Base-by-base conservation (phyloP, 2,888 invertebrate genomes). In the Taphrorychus bicolor region DNA sequence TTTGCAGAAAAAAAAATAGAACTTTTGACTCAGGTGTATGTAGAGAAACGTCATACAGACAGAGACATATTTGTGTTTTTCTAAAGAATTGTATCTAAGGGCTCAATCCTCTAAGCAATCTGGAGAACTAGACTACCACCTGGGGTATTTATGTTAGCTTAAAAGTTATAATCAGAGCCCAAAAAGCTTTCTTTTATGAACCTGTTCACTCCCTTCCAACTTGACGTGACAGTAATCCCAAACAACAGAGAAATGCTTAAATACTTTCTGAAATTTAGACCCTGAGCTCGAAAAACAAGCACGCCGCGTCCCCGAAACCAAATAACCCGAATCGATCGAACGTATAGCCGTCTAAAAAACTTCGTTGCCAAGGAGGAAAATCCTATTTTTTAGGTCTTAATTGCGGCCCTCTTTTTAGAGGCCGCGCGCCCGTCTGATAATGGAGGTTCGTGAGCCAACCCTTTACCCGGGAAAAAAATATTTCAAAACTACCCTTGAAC, bases 341-440 rank as follows among this genome's bases (percentile, higher is more conserved):
- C 45, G 45, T 45, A n/a, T n/a, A 45, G 17, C 45, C 45, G 16
- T 14, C 45, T 16, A 45, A 45, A 45, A 45, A 45, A 45, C 45
- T 45, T 17, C 45, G 45, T 45, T 45, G 45, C 45, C 45, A 45
- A 45, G 45, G 45, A 45, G 45, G 45, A 7, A 45, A 45, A 45
- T 45, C 45, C 45, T 45, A 45, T 45, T 45, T 45, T 45, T 45
- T 45, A 45, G 45, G 45, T 11, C 17, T 45, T 45, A 45, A 45
- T 45, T 45, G 45, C 45, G 45, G 16, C 45, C 14, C 45, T 32
- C 32, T 32, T 32, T 45, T 45, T 45, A 16, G 45, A 45, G 45
- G 45, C 14, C 45, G 45, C 45, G 17, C 45, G 16, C 17, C 17
- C 17, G 45, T 16, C 17, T 45, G 45, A 45, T 45, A 45, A 45